Conservation (phyloP, 2,113 vertebrate species). For the Eupsittula cactorum region DNA sequence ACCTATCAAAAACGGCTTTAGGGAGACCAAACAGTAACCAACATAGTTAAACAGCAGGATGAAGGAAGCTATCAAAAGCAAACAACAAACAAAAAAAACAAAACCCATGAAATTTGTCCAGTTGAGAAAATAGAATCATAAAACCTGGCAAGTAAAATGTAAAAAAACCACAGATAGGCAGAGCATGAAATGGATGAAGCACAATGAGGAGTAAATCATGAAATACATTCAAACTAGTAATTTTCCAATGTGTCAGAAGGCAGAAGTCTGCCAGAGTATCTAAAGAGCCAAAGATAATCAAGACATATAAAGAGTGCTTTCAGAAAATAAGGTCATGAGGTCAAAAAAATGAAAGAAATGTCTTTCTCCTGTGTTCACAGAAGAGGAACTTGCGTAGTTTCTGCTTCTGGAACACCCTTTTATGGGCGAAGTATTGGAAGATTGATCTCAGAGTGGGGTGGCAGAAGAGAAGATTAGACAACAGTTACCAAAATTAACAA, state of each 20-base stretch:
- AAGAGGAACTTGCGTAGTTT: background rate
- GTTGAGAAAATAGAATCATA: background rate
- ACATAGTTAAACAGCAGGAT: background rate
- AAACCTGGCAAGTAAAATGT: background rate
- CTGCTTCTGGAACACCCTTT: background rate
- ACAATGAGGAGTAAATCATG: background rate
- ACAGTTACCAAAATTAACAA: background rate
- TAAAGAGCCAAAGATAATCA: constrained; percentile 31
- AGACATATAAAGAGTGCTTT: background rate
- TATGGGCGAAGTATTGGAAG: background rate
- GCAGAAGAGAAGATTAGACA: background rate
- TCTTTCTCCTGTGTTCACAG: background rate
- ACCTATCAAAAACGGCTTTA: constrained; percentile 21
- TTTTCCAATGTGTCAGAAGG: constrained; percentile 13
- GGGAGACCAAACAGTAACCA: background rate
- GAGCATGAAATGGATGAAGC: background rate
- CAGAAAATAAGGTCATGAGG: background rate
- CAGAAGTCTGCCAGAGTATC: background rate
- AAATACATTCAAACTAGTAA: background rate
- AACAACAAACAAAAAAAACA: background rate
- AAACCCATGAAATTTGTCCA: background rate
- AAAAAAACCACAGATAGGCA: background rate
- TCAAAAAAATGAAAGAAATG: background rate
- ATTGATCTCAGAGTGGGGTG: background rate
- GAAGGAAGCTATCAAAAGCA: background rate